Conservation (phyloP, 2,797 vertebrate species). For the Esox lucius region DNA sequence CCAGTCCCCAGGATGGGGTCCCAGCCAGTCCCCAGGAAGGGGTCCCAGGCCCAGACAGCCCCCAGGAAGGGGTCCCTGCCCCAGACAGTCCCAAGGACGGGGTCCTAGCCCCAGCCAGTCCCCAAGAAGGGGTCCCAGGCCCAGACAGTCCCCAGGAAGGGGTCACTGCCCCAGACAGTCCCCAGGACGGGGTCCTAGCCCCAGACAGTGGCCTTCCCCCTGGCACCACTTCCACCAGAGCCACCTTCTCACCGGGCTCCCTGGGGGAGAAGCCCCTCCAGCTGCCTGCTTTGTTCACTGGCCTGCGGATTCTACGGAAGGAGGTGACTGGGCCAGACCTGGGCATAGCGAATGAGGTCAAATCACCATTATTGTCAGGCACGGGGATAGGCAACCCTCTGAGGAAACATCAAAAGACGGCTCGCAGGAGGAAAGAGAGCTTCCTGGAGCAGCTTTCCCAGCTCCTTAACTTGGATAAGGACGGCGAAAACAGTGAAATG, state of each 20-base stretch:
- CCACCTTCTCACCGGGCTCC: constrained; percentile 58
- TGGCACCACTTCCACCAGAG: constrained; percentile 49
- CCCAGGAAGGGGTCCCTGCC: constrained; percentile 1
- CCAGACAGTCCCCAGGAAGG: background rate
- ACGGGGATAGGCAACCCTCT: constrained; percentile 19
- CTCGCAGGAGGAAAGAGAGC: constrained; percentile 67
- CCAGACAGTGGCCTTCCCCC: constrained; percentile 23
- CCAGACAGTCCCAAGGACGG: constrained; percentile 10
- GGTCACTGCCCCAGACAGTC: constrained; percentile 8
- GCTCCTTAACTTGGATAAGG: constrained; percentile 81
- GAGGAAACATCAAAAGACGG: constrained; percentile 63
- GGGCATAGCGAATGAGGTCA: constrained; percentile 78
- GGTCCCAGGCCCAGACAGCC: constrained; percentile 1
- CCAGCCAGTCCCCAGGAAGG: background rate
- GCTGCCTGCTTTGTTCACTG: constrained; percentile 85
- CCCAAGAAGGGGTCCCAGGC: constrained; percentile 8
- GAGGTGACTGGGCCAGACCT: constrained; percentile 68
- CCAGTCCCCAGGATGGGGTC: constrained; percentile 2
- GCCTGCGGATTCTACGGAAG: constrained; percentile 83
- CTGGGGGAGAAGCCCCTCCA: constrained; percentile 79
- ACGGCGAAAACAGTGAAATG: constrained; percentile 56
- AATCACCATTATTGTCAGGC: constrained; percentile 48
- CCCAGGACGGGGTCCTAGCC: background rate
- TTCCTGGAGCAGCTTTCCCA: constrained; percentile 88
- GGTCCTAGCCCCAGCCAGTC: constrained; percentile 8